A percentile compares a stretch with the other conserved stretches of the same genome.
These are phyloP conservation scores for Neelides sp. DNA, from an alignment of 1,140 invertebrate species.

Conservation along the genomic window DNA sequence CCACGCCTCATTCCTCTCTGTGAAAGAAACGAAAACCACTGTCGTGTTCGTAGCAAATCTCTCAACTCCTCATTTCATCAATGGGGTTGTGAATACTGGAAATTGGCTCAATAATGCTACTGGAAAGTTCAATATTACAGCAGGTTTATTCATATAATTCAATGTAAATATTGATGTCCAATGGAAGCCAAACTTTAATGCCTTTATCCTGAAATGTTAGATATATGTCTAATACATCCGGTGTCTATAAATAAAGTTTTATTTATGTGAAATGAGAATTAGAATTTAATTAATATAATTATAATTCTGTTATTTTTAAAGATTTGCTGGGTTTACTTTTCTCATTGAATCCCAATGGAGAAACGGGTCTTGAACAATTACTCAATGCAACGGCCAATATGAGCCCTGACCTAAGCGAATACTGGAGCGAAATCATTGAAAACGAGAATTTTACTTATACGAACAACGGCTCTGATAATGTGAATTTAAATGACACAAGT, in stretches of 20 bases:
- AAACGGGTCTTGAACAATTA: too few relatives aligned
- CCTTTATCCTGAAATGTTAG: too few relatives aligned
- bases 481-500: conserved; percentile 18
- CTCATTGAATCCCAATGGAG: too few relatives aligned
- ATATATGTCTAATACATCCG: too few relatives aligned
- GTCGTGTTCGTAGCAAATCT: conserved; percentile 14
- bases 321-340: neutral
- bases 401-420: neutral
- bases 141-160: neutral
- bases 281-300: neutral
- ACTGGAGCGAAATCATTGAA: conserved; percentile 10
- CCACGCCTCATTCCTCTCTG: conserved; percentile 11
- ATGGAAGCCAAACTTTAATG: too few relatives aligned
- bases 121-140: conserved; percentile 10
- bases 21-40: conserved; percentile 12
- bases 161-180: conserved; percentile 12
- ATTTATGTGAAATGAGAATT: too few relatives aligned
- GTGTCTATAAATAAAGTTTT: too few relatives aligned
- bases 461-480: conserved; percentile 12
- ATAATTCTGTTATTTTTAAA: neutral
- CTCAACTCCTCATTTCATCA: too few relatives aligned
- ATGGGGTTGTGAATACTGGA: too few relatives aligned
- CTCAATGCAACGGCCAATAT: too few relatives aligned
- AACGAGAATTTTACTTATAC: conserved; percentile 26
- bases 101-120: too few relatives aligned